phyloP scores from a whole-genome alignment of 92 coral and sea anemone genomes.

The Porites divaricata region DNA sequence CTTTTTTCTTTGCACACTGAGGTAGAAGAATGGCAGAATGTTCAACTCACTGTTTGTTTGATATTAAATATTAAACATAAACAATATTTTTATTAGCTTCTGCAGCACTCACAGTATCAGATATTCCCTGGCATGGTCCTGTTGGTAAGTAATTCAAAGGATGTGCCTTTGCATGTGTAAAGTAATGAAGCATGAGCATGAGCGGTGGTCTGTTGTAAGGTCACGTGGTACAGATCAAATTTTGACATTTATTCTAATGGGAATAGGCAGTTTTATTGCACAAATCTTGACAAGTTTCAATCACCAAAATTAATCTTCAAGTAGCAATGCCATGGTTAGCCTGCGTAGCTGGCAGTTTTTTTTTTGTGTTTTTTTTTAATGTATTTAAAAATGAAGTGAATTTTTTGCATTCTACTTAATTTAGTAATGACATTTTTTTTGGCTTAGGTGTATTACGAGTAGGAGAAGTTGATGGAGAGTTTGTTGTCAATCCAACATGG shows the following conservation, averaged over 20 bases:
- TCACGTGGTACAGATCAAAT: no score
- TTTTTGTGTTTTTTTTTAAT: no score
- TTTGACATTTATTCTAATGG: no score
- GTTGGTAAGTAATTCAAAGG: constrained; percentile 62
- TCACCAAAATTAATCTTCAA: no score
- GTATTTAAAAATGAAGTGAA: no score
- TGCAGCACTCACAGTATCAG: constrained; percentile 86
- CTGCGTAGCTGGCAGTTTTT: no score
- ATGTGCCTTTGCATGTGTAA: no score
- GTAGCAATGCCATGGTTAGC: no score
- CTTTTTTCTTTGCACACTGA: not conserved
- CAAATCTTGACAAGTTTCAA: no score
- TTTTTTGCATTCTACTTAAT: not conserved
- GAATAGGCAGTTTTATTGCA: no score
- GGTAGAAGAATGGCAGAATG: not conserved
- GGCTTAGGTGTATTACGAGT: constrained; percentile 86
- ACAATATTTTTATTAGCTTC: constrained; percentile 67
- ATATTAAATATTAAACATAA: no score
- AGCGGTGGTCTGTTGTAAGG: not conserved
- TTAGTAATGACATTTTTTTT: not conserved
- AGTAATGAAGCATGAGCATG: no score
- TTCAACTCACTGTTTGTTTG: not conserved
- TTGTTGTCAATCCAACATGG: constrained; percentile 87
- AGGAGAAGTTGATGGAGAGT: constrained; percentile 88
- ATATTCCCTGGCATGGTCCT: constrained; percentile 98